Evolutionary conservation across 2,113 vertebrate species (phyloP), one percentile per base, ranked within the genome.

Genomic region (Nycticorax nycticorax): DNA sequence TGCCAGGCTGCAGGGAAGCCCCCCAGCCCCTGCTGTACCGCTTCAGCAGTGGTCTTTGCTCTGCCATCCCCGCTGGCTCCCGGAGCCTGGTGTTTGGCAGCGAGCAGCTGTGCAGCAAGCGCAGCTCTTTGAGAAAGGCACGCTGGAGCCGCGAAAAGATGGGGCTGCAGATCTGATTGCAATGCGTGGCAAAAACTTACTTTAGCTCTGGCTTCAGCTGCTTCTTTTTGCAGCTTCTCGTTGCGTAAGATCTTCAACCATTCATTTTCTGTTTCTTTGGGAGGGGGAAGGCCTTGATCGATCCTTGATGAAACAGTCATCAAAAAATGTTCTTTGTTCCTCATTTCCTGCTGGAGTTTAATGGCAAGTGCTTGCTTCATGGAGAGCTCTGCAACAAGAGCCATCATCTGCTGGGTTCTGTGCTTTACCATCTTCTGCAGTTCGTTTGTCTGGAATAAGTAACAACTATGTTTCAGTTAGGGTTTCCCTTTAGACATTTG

Each of bases 291-390:
- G 50, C 98, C 99, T 93, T 98, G 98, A 60, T 98, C 98, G 88
- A 99, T 80, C 75, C 98, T 97, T 69, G 93, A 82, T 33, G 94
- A 98, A 95, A 99, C 98, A 35, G 55, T 97, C 88, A 98, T 98
- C 97, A 99, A 92, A 97, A 99, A 98, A 10, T 98, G 90, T 93
- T 99, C 98, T 75, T 97, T 99, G 81, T 99, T 98, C 92, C 94
- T 98, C 87, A 98, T 94, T 98, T 99, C 98, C 76, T 99, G 98
- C 64, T 99, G 98, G 48, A 99, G 98, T 93, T 98, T 98, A 77
- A 98, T 95, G 41, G 97, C 89, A 52, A 97, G 84, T 2, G 98
- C 98, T 96, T 99, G 98, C 76, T 98, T 98, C 99, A 99, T 98
- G 85, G 99, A 98, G 50, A 99, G 72, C 85, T 99, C 99, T 15